Base-by-base conservation (phyloP, 2,113 vertebrate species). In the Pholis gunnellus region DNA sequence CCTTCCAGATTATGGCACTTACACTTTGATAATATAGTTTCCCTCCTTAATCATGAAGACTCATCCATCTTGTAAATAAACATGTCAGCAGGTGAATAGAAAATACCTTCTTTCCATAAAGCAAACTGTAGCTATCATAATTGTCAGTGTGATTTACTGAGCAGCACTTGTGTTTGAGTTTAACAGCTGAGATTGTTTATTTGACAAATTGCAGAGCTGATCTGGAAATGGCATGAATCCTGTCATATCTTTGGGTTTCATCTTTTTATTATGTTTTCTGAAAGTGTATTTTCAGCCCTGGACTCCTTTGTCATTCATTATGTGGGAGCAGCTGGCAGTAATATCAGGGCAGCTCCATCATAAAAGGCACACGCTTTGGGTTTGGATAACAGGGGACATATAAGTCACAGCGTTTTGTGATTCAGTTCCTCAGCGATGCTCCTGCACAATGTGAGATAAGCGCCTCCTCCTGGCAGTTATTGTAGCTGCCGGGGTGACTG, bases 381-480 rank as follows among this genome's bases (percentile, higher is more conserved):
- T 48, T 74, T 59, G 64, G 82, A 87, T 85, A 85, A 74, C 61
- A 72, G 52, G 31, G 77, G 54, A 78, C 46, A 73, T 22, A 64
- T 71, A 59, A 59, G 56, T 83, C 72, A 36, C 10, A 54, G 18
- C 31, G 63, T 65, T 77, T 8, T 69, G 46, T 60, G 68, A 71
- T 67, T 68, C 57, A 22, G 50, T 60, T 66, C 72, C 59, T 81
- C 17, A 0, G 59, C 42, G 20, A 83, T 66, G 56, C 67, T 59
- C 44, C 89, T 86, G 78, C 81, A 75, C 69, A 66, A 7, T 44
- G 76, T 40, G 66, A 83, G 83, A 92, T 90, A 88, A 92, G 83
- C 82, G 67, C 85, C 78, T 86, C 85, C 78, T 82, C 77, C 79
- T 73, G 85, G 75, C 76, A 75, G 83, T 68, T 72, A 56, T 59